Base-by-base conservation (phyloP, 2,888 invertebrate genomes). In the Tholera decimalis region DNA sequence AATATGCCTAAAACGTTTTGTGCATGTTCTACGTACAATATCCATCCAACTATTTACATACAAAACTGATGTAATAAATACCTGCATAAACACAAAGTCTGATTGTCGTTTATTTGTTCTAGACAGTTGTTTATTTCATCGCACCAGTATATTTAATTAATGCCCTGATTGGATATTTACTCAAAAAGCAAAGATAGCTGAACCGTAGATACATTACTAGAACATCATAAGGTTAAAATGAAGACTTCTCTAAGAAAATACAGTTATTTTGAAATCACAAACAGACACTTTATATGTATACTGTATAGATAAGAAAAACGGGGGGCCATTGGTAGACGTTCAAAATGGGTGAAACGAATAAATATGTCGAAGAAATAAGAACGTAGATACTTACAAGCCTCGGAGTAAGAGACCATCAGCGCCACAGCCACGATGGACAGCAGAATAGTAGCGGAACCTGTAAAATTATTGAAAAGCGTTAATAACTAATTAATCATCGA, bases 391-490 rank as follows among this genome's bases (percentile, higher is more conserved):
- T 85, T 43, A 90, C 93, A 88, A 56, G 92, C 91, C 62, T 92
- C 90, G 1, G 88, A 76, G 59, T 85, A 85, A 0, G 85, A 68
- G 9, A 92, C 80, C 59, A 90, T 78, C 66, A 89, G 58, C 18
- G 82, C 66, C 47, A 90, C 84, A 0, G 89, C 89, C 18, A 88
- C 57, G 5, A 88, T 55, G 1, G 88, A 82, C 47, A 93, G 55
- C 30, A 89, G 26, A 3, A 92, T 66, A 5, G 92, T 91, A 5
- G 87, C 35, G 15, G 88, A 91, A 83, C 93, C 94, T 94, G 91
- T 51, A 90, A 87, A 35, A 33, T 11, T 20, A 51, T 30, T 8
- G 7, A 37, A 35, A 33, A 3, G 8, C 11, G 33, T 30, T 30
- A 9, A 9, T 9, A 9, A 30, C 9, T 30, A 9, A 7, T 30